A percentile compares a stretch with the other conserved stretches of the same genome.
phyloP scores from a whole-genome alignment of 2,888 invertebrate genomes.

The Drosophila robusta region DNA sequence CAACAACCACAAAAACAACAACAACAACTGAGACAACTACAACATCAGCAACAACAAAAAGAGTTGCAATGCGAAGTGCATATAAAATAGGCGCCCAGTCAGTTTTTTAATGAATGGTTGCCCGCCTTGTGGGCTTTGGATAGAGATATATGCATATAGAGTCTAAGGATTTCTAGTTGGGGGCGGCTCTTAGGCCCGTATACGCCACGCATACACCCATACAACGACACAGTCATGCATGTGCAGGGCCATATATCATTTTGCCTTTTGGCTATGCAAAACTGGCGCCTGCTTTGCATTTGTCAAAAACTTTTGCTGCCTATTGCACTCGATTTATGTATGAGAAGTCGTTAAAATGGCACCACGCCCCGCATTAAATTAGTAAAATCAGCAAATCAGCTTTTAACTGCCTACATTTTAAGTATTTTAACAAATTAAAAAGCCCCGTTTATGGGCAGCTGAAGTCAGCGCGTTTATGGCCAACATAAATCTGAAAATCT shows the following conservation, averaged over 20 bases:
- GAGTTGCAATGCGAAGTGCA: constrained; percentile 58
- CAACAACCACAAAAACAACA: constrained; percentile 23
- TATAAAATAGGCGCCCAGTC: constrained; percentile 65
- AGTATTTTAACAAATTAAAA: constrained; percentile 58
- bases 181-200: not conserved
- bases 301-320: constrained; percentile 42
- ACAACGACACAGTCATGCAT: constrained; percentile 29
- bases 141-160: constrained; percentile 20
- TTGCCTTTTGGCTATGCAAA: constrained; percentile 49
- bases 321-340: constrained; percentile 16
- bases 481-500: constrained; percentile 46
- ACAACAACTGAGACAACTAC: constrained; percentile 26
- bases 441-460: constrained; percentile 34
- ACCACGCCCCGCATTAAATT: constrained; percentile 61
- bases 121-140: constrained; percentile 23
- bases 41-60: constrained; percentile 8
- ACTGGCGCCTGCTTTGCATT: constrained; percentile 55
- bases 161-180: constrained; percentile 31
- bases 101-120: constrained; percentile 72
- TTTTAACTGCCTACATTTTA: constrained; percentile 51
- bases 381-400: constrained; percentile 45
- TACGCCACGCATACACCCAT: not conserved
- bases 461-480: constrained; percentile 35
- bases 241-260: constrained; percentile 65
- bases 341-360: constrained; percentile 56